These are phyloP conservation scores for Delia radicum DNA, from an alignment of 1,140 invertebrate species.

Conservation along the genomic window DNA sequence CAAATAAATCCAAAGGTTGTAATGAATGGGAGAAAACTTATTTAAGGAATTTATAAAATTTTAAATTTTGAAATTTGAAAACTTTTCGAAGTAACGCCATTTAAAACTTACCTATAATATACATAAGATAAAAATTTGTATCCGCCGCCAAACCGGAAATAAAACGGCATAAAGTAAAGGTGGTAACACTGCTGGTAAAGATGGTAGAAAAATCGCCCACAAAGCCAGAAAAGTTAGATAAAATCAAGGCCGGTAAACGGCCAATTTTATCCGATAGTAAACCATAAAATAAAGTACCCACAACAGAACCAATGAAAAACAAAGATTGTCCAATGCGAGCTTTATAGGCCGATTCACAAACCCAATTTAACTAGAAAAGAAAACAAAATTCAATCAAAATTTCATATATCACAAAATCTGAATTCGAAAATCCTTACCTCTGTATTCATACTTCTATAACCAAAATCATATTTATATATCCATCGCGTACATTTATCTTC, in stretches of 20 bases:
- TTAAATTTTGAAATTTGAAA: conserved; percentile 5
- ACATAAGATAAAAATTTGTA: conserved; percentile 66
- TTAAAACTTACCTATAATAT: conserved; percentile 60
- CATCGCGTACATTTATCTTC: conserved; percentile 54
- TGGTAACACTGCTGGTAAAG: conserved; percentile 57
- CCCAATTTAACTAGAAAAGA: conserved; percentile 61
- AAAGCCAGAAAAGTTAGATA: conserved; percentile 61
- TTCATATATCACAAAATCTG: no score
- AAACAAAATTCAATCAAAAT: not conserved
- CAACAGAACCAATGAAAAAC: conserved; percentile 63
- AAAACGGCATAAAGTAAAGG: conserved; percentile 61
- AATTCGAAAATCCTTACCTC: conserved; percentile 57
- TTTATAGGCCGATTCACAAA: conserved; percentile 63
- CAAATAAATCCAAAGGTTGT: no score
- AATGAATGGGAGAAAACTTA: no score
- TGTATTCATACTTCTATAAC: conserved; percentile 61
- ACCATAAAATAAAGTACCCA: conserved; percentile 63
- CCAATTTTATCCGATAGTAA: conserved; percentile 62
- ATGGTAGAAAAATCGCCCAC: conserved; percentile 61
- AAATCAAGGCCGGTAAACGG: conserved; percentile 61
- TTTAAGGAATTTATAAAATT: no score
- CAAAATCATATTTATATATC: conserved; percentile 59
- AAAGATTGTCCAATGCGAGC: conserved; percentile 63
- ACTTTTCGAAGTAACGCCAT: not conserved
- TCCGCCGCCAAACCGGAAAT: conserved; percentile 64